These are phyloP conservation scores for Arge pagana DNA, from an alignment of 2,888 invertebrate species.

Conservation along the genomic window DNA sequence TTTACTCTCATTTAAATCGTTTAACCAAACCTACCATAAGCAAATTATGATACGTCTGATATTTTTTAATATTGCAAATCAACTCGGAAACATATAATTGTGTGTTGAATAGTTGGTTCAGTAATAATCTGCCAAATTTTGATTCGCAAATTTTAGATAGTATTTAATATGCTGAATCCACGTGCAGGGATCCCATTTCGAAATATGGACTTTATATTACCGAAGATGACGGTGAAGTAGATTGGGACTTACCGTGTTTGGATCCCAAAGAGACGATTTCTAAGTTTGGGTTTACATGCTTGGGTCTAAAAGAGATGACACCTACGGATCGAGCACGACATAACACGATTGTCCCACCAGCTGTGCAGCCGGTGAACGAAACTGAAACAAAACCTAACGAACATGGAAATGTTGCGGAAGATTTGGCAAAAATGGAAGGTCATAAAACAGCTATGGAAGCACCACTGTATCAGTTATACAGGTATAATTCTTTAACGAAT, in stretches of 20 bases:
- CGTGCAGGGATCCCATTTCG: conserved; percentile 61
- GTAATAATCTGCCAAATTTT: too few species aligned
- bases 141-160: too few species aligned
- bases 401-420: conserved; percentile 55
- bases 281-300: conserved; percentile 89
- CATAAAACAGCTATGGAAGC: conserved; percentile 84
- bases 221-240: conserved; percentile 95
- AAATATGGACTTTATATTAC: conserved; percentile 91
- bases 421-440: conserved; percentile 70
- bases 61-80: too few species aligned
- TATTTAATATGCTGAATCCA: too few species aligned
- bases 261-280: conserved; percentile 87
- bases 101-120: too few species aligned
- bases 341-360: conserved; percentile 40
- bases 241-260: conserved; percentile 89
- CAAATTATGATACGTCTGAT: too few species aligned
- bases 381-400: conserved; percentile 45
- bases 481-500: conserved; percentile 37
- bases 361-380: conserved; percentile 55
- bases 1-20: too few species aligned
- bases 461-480: conserved; percentile 77
- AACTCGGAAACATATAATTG: too few species aligned
- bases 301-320: conserved; percentile 84
- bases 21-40: too few species aligned
- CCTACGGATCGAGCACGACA: conserved; percentile 55